These are phyloP conservation scores for Holothuria scabra DNA, from an alignment of 53 echinoderm and acorn worm species.

Conservation along the genomic window DNA sequence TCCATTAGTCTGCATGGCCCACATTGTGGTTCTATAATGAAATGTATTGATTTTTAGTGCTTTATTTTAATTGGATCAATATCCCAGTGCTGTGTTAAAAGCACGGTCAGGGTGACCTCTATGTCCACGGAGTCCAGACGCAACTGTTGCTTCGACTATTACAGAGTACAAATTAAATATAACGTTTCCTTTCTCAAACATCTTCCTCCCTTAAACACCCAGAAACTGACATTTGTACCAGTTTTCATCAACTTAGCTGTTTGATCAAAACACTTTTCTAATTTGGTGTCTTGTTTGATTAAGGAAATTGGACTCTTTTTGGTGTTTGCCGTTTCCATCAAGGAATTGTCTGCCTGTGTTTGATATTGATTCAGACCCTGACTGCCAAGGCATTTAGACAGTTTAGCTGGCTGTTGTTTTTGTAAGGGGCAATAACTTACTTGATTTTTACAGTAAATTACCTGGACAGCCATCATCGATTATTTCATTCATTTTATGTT, in stretches of 20 bases:
- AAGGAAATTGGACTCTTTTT: conserved; percentile 39
- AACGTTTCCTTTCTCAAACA: conserved; percentile 19
- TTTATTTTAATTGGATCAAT: conserved; percentile 39
- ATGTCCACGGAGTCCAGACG: neutral
- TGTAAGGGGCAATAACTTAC: too few species aligned
- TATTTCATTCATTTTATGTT: too few species aligned
- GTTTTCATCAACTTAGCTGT: conserved; percentile 38
- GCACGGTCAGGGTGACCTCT: neutral
- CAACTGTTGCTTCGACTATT: conserved; percentile 20
- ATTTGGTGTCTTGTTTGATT: conserved; percentile 37
- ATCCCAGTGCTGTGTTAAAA: neutral
- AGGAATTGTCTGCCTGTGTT: conserved; percentile 39
- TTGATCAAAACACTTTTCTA: conserved; percentile 26
- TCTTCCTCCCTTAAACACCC: neutral
- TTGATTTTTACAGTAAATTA: neutral
- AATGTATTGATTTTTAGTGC: conserved; percentile 30
- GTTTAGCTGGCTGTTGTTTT: too few species aligned
- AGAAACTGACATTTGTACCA: conserved; percentile 33
- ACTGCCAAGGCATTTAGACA: conserved; percentile 23
- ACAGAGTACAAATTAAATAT: conserved; percentile 12
- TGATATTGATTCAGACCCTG: conserved; percentile 37
- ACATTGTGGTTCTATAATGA: neutral
- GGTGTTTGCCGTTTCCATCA: conserved; percentile 39
- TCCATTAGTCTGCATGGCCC: conserved; percentile 33
- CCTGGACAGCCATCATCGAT: neutral